A percentile compares a stretch with the other conserved stretches of the same genome.
These are phyloP conservation scores for Camponotus fellah DNA, from an alignment of 2,888 invertebrate genomes.

Conservation along the genomic window DNA sequence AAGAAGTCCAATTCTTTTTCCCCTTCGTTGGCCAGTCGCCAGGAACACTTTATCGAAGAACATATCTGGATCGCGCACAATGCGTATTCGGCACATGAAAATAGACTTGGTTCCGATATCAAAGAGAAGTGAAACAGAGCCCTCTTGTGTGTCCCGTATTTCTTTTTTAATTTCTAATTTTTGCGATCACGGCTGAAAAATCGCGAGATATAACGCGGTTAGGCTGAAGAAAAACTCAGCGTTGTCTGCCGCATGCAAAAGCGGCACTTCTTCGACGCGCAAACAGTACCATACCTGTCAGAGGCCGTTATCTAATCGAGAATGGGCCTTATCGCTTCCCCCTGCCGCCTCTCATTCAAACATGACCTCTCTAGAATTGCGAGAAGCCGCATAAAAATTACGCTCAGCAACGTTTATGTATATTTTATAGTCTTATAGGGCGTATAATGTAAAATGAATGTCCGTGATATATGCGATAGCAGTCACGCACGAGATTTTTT, in stretches of 20 bases:
- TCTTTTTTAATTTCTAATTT: neutral
- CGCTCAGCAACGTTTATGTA: slow-evolving; percentile 28
- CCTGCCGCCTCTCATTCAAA: slow-evolving; percentile 56
- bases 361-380: slow-evolving; percentile 63
- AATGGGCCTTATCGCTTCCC: slow-evolving; percentile 62
- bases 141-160: neutral
- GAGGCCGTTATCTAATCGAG: slow-evolving; percentile 72
- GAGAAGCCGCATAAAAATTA: slow-evolving; percentile 50
- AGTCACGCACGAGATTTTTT: slow-evolving; percentile 22
- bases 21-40: slow-evolving; percentile 65
- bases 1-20: slow-evolving; percentile 60
- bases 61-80: slow-evolving; percentile 57
- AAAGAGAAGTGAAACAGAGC: neutral
- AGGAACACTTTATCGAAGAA: slow-evolving; percentile 59
- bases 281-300: slow-evolving; percentile 70
- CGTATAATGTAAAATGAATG: slow-evolving; percentile 12
- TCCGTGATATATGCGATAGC: neutral
- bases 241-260: slow-evolving; percentile 38
- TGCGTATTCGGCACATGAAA: slow-evolving; percentile 57
- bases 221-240: neutral
- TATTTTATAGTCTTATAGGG: neutral
- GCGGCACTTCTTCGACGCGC: slow-evolving; percentile 55
- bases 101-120: slow-evolving; percentile 56
- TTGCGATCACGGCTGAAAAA: neutral
- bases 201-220: neutral